These are phyloP conservation scores for Spheniscus humboldti DNA, from an alignment of 2,797 vertebrate genomes.

Conservation along the genomic window DNA sequence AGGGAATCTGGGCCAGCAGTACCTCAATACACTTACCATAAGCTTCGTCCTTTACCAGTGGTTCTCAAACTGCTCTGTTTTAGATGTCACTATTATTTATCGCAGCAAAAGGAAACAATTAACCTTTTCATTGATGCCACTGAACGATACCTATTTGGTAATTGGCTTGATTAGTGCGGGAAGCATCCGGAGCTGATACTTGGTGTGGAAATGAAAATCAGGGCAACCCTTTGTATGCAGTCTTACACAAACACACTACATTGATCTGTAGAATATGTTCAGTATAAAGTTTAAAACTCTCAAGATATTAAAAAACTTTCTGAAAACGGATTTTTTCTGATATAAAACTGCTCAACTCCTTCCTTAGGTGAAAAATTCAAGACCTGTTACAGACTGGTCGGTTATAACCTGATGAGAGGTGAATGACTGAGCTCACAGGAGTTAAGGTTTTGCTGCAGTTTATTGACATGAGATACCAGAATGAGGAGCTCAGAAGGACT, in stretches of 20 bases:
- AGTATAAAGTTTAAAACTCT: not conserved
- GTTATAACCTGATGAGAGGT: not conserved
- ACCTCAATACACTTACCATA: not conserved
- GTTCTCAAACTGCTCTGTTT: not conserved
- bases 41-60: not conserved
- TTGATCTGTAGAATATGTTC: not conserved
- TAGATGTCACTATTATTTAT: not conserved
- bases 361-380: not conserved
- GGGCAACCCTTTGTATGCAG: not conserved
- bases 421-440: not conserved
- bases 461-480: not conserved
- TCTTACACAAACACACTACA: not conserved
- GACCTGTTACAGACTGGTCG: not conserved
- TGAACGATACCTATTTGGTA: not conserved
- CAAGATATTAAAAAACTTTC: not conserved
- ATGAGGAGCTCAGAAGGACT: not conserved
- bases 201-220: not conserved
- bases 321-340: not conserved
- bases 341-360: not conserved
- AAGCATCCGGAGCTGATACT: not conserved
- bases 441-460: not conserved
- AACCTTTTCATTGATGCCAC: not conserved
- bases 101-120: not conserved
- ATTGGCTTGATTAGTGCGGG: not conserved
- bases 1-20: constrained; percentile 5